phyloP scores from a whole-genome alignment of 2,888 invertebrate species.

The Hemithea aestivaria region DNA sequence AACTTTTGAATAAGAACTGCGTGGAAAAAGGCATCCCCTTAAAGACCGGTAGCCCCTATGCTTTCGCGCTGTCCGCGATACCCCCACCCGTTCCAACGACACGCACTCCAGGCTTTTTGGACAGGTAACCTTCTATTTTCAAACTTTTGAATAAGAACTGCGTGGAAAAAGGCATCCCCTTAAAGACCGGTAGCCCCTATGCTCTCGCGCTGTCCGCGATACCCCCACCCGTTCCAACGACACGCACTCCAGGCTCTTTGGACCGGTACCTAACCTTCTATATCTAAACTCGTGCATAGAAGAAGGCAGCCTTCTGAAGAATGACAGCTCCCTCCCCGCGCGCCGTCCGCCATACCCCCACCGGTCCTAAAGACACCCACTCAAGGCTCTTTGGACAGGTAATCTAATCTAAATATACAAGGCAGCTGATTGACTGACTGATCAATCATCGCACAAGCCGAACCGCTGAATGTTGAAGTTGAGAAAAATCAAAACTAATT shows the following conservation, averaged over 20 bases:
- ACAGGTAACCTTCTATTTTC: no score
- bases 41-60: conserved; percentile 59
- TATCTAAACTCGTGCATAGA: conserved; percentile 71
- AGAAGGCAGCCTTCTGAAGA: conserved; percentile 59
- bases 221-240: conserved; percentile 80
- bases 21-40: conserved; percentile 58
- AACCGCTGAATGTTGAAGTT: no score
- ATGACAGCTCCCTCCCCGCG: conserved; percentile 57
- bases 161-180: conserved; percentile 55
- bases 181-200: conserved; percentile 59
- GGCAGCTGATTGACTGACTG: no score
- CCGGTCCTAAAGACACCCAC: conserved; percentile 81
- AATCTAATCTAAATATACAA: no score
- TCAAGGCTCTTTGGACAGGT: conserved; percentile 80
- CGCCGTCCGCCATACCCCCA: conserved; percentile 77
- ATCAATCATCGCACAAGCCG: no score
- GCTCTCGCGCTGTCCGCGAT: conserved; percentile 73
- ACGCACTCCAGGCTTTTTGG: conserved; percentile 82
- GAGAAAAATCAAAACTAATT: no score
- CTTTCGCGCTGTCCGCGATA: conserved; percentile 74
- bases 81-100: conserved; percentile 79
- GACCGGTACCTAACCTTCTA: no score
- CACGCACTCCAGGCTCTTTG: conserved; percentile 81
- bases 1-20: conserved; percentile 67
- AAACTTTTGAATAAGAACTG: conserved; percentile 69